Evolutionary conservation across 2,888 invertebrate species (phyloP), one percentile per base, ranked within the genome.

Genomic region (Prosopocoilus inquinatus): DNA sequence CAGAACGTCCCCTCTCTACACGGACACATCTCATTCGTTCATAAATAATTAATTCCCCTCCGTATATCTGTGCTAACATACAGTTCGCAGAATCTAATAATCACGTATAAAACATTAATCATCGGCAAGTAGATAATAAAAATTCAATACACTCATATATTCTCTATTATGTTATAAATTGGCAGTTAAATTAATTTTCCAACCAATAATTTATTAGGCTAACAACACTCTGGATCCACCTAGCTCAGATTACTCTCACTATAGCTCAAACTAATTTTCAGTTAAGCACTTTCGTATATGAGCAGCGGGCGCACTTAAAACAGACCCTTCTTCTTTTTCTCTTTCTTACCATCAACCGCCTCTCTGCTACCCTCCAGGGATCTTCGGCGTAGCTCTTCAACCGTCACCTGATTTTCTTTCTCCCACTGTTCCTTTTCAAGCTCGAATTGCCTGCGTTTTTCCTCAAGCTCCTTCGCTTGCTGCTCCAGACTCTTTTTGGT

Each of bases 391-490:
- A 94, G 82, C 74, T 94, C 94, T 77, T 94, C 94, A 66, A 94
- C 84, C 73, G 91, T 92, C 62, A 93, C 87, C 69, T 92, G 91
- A 73, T 92, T 91, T 55, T 89, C 85, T 68, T 91, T 89, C 79
- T 97, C 96, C 95, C 96, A 97, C 51, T 87, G 82, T 68, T 85
- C 82, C 72, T 88, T 91, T 76, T 97, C 97, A 55, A 86, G 82
- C 69, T 91, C 91, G 71, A 96, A 91, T 57, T 88, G 86, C 63
- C 88, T 85, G 72, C 91, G 83, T 68, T 92, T 90, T 68, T 96
- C 96, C 64, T 96, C 95, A 69, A 96, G 79, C 76, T 96, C 96
- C 66, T 90, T 88, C 67, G 94, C 89, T 79, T 96, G 94, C 71
- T 91, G 88, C 75, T 96, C 96, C 64, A 77, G 62, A 59, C 74